Base-by-base conservation (phyloP, 1,140 invertebrate genomes). In the Drosophila azteca region DNA sequence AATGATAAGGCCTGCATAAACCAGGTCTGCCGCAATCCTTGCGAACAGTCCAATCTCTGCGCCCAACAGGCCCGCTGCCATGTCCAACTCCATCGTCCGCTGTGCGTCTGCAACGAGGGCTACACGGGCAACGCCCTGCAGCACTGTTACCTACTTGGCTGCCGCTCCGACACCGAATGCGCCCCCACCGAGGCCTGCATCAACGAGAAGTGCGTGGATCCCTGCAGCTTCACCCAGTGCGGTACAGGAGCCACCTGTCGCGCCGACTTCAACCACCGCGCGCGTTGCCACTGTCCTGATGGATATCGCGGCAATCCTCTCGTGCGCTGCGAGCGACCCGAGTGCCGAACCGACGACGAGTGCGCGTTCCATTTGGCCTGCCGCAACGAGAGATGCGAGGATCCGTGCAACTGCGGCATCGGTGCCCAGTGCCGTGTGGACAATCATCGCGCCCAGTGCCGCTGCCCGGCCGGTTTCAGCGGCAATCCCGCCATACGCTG, bases 1-100 rank as follows among this genome's bases (percentile, higher is more conserved):
- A 96, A 96, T 68, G 95, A 96, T 77, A 95, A 96, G 79, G 95
- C 97, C 9, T 98, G 97, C 87, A 94, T 96, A 20, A 95, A 97
- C 84, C 93, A 95, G 62, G 93, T 92, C 57, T 98, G 97, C 78
- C 92, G 94, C 46, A 94, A 96, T 91, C 96, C 97, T n/a, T 98
- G 97, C 83, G 93, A 93, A 65, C 92, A 91, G 39, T 77, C 93
- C 0, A 94, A 94, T 82, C 93, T 94, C 53, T 98, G 97, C 83
- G 96, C 96, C 6, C 92, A 93, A 24, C 97, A 97, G 83, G 96
- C 97, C 2, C 94, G 95, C 61, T 98, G 97, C 90, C 93, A 95
- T 54, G 95, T 96, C 0, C 95, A 95, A 91, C 93, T 95, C 39
- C 97, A 98, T 82, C 92, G 96, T 82, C 96, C 96, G 6, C 93